Evolutionary conservation across 2,888 invertebrate species (phyloP).

Genomic region (Caenorhabditis doughertyi): DNA sequence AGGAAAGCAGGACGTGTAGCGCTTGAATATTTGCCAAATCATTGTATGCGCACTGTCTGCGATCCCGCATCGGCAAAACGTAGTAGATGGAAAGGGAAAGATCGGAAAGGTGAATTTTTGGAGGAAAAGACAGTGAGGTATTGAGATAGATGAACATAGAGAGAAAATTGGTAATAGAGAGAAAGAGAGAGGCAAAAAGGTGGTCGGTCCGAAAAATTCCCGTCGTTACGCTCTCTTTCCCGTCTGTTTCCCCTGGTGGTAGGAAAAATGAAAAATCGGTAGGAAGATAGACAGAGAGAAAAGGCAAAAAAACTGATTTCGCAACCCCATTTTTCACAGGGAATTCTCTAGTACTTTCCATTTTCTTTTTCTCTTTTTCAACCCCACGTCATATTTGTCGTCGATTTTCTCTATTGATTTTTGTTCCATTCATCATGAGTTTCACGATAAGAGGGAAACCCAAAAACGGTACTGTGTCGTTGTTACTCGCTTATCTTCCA

Average conservation of each 20-base stretch:
- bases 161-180: neutral
- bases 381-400: constrained; percentile 58
- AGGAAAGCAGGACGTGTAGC: constrained; percentile 49
- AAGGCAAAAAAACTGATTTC: constrained; percentile 35
- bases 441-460: constrained; percentile 47
- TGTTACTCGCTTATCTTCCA: constrained; percentile 42
- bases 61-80: constrained; percentile 43
- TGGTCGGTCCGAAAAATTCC: constrained; percentile 46
- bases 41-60: constrained; percentile 52
- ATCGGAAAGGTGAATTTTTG: constrained; percentile 16
- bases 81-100: neutral
- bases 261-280: constrained; percentile 15
- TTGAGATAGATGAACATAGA: constrained; percentile 10
- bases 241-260: constrained; percentile 29
- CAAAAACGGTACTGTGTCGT: constrained; percentile 38
- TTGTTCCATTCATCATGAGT: constrained; percentile 60
- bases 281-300: neutral
- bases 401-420: constrained; percentile 58
- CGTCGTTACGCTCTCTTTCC: constrained; percentile 34
- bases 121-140: constrained; percentile 7
- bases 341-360: constrained; percentile 27
- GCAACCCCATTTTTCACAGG: constrained; percentile 28
- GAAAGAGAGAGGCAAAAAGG: constrained; percentile 16
- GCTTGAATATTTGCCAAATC: constrained; percentile 63
- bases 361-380: neutral